These are phyloP conservation scores for Aphodius sticticus DNA, from an alignment of 2,888 invertebrate species.

Conservation along the genomic window DNA sequence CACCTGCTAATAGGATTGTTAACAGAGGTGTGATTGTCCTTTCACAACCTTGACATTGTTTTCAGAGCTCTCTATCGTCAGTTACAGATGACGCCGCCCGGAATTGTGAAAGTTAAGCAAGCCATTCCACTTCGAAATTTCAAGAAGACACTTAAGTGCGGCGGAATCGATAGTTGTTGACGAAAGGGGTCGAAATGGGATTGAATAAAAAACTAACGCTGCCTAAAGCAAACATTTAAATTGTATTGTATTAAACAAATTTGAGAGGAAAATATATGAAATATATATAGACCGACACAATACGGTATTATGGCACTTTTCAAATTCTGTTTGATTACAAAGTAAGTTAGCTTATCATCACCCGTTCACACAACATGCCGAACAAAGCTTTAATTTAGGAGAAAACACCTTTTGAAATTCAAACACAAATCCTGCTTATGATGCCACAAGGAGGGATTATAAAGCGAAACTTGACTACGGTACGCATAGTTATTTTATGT, in stretches of 20 bases:
- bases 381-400: too few relatives aligned
- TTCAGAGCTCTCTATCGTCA: background rate
- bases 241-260: background rate
- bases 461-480: too few relatives aligned
- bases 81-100: background rate
- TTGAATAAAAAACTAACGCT: background rate
- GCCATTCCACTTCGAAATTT: background rate
- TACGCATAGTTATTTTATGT: too few relatives aligned
- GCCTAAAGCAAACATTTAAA: background rate
- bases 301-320: too few relatives aligned
- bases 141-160: background rate
- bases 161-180: background rate
- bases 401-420: too few relatives aligned
- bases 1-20: background rate
- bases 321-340: too few relatives aligned
- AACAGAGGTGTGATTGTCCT: background rate
- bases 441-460: too few relatives aligned
- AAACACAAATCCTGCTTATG: too few relatives aligned
- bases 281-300: background rate
- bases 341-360: too few relatives aligned
- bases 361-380: too few relatives aligned
- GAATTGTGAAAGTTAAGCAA: slow-evolving; percentile 4
- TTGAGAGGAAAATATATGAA: background rate
- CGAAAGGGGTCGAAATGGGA: background rate
- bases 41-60: background rate